Evolutionary conservation across 2,113 vertebrate genomes (phyloP).

Genomic region (Chloebia gouldiae): DNA sequence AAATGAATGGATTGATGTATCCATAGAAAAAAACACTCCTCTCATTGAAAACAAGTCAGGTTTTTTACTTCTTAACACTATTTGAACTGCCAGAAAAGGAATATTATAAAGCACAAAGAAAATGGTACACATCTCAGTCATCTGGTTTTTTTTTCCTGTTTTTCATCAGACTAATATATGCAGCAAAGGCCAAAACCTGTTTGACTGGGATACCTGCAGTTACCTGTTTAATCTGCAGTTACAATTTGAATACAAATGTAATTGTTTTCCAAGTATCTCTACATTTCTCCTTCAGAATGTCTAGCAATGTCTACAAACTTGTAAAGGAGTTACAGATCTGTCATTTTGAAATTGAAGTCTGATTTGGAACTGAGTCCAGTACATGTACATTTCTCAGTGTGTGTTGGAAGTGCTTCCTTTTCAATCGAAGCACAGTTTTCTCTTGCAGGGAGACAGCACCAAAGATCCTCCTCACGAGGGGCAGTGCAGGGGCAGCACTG

Average conservation of each 20-base stretch:
- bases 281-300: background rate
- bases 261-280: background rate
- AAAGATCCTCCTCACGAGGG: background rate
- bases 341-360: background rate
- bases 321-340: background rate
- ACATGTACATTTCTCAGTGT: background rate
- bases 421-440: background rate
- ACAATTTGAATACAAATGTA: background rate
- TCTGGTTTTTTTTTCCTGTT: conserved; percentile 64
- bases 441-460: background rate
- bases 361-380: background rate
- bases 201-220: background rate
- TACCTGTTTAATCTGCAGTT: background rate
- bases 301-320: background rate
- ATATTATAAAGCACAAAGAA: background rate
- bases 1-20: background rate
- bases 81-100: background rate
- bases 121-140: conserved; percentile 2
- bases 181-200: background rate
- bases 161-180: conserved; percentile 4
- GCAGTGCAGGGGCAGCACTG: background rate
- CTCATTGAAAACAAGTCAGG: background rate
- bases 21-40: background rate
- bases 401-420: background rate
- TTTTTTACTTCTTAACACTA: background rate